Conservation (phyloP, 2,797 vertebrate species). For the Nasua narica region DNA sequence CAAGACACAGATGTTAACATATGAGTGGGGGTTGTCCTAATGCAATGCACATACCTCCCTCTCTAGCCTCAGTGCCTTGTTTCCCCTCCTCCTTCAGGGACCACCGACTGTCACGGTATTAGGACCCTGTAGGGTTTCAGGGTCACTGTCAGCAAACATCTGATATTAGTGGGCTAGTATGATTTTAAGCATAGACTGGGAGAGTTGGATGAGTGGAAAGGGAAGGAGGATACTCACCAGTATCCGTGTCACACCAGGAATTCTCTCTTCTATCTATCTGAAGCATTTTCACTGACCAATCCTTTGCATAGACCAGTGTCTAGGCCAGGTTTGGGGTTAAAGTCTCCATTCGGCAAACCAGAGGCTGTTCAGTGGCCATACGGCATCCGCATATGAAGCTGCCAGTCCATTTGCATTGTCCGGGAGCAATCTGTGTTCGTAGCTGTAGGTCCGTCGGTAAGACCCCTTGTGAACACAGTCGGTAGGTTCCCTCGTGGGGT, state of each 20-base stretch:
- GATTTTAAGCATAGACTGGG: background rate
- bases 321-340: background rate
- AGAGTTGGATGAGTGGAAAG: background rate
- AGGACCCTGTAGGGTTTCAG: background rate
- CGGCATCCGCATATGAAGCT: fast-evolving
- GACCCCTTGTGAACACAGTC: fast-evolving
- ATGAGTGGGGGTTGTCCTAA: background rate
- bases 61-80: background rate
- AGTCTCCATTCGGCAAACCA: background rate
- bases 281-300: fast-evolving
- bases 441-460: fast-evolving
- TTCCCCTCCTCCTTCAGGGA: background rate
- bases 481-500: fast-evolving
- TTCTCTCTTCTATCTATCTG: background rate
- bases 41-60: background rate
- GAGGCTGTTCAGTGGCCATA: fast-evolving
- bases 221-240: background rate
- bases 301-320: background rate
- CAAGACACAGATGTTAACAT: background rate
- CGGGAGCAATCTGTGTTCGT: fast-evolving
- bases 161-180: background rate
- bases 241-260: background rate
- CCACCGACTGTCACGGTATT: background rate
- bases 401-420: background rate
- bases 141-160: fast-evolving